Conservation (phyloP, 2,888 invertebrate genomes). For the Furcula furcula region DNA sequence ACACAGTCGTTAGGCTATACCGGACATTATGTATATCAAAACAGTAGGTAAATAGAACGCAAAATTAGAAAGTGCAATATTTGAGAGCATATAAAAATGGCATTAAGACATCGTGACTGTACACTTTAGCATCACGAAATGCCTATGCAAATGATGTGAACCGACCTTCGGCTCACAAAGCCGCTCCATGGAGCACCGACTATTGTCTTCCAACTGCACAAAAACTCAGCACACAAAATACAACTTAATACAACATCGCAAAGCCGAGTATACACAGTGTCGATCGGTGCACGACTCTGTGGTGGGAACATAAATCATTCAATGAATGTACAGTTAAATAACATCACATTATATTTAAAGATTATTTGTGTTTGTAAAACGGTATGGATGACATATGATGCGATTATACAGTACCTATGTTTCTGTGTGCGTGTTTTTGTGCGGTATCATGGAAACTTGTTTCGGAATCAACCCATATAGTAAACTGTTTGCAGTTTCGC, state of each 20-base stretch:
- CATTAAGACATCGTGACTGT: slow-evolving; percentile 55
- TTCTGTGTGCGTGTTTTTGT: slow-evolving; percentile 15
- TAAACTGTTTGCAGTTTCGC: neutral
- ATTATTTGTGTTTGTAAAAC: slow-evolving; percentile 48
- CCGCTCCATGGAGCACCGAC: slow-evolving; percentile 19
- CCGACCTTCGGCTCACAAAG: slow-evolving; percentile 57
- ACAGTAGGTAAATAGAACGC: slow-evolving; percentile 9
- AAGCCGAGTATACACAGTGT: slow-evolving; percentile 19
- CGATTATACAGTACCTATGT: slow-evolving; percentile 38
- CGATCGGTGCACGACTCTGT: slow-evolving; percentile 7
- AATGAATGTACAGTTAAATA: slow-evolving; percentile 44
- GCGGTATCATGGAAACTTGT: slow-evolving; percentile 10
- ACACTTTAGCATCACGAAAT: slow-evolving; percentile 48
- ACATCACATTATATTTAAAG: slow-evolving; percentile 48
- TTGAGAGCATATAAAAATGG: slow-evolving; percentile 35
- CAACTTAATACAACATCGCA: slow-evolving; percentile 3
- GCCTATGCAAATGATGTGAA: slow-evolving; percentile 62
- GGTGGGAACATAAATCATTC: slow-evolving; percentile 36
- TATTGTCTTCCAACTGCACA: slow-evolving; percentile 22
- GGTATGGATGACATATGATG: slow-evolving; percentile 37
- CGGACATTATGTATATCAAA: neutral
- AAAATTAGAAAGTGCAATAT: slow-evolving; percentile 32
- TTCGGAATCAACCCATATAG: slow-evolving; percentile 1
- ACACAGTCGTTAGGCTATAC: too few relatives aligned
- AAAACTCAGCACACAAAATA: slow-evolving; percentile 9